Conservation (phyloP, 2,797 vertebrate species). For the Ispidina lecontei region DNA sequence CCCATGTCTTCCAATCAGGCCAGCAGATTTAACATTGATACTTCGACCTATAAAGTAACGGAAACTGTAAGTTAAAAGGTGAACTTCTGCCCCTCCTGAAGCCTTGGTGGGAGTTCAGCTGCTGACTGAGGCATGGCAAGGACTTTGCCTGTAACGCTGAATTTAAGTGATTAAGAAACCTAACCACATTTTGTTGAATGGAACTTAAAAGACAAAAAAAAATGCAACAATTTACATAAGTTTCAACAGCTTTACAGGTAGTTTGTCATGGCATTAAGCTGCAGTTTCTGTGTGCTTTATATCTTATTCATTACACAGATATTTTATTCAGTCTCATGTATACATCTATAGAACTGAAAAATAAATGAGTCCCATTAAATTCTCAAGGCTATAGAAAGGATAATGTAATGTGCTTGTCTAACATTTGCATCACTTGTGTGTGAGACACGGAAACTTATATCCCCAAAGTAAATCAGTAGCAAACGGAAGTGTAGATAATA, state of each 20-base stretch:
- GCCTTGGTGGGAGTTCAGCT: background rate
- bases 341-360: background rate
- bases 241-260: background rate
- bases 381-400: background rate
- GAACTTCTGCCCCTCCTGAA: background rate
- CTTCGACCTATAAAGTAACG: constrained; percentile 86
- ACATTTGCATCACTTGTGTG: background rate
- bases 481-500: constrained; percentile 16
- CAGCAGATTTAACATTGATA: constrained; percentile 95
- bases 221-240: background rate
- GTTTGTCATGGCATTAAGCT: background rate
- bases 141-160: background rate
- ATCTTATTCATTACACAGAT: background rate
- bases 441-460: background rate
- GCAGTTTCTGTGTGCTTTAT: background rate
- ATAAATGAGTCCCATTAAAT: background rate
- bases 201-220: background rate
- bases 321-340: background rate
- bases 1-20: constrained; percentile 93
- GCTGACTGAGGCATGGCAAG: background rate
- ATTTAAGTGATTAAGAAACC: background rate
- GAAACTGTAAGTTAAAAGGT: background rate
- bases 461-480: constrained; percentile 3
- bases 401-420: background rate
- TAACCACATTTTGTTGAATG: background rate